Evolutionary conservation across 2,113 vertebrate species (phyloP), one percentile per base, ranked within the genome.

Genomic region (Prietella phreatophila): DNA sequence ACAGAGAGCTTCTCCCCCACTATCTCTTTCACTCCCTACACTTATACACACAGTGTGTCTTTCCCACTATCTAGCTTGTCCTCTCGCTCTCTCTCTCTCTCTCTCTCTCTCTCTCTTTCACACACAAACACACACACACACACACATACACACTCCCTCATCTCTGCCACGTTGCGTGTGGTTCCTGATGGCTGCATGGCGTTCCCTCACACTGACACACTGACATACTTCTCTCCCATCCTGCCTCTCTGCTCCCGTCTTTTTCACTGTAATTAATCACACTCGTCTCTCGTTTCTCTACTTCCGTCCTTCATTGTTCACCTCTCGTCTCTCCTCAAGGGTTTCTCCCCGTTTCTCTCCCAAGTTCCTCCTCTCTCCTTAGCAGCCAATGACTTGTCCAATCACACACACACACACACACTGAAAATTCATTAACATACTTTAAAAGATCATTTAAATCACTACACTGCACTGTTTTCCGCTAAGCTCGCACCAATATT

Each of bases 81-180:
- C 4, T 85, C 63, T 89, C 76, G 39, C 56, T 36, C 71, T 27
- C 42, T 33, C n/a, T 85, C 63, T 89, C 76, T 53, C 56, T 36
- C 71, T 27, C 42, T 33, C n/a, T 85, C 30, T 50, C 50, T 56
- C 60, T 83, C 83, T 42, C 42, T 47, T 50, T n/a, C 78, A 84
- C 85, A 15, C 78, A 71, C 67, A 78, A 42, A 78, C 75, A 50
- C 75, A 50, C 42, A 78, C 75, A 50, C 75, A 78, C 42, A 78
- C 50, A 80, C 47, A 19, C 10, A 53, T 69, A 84, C 85, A 15
- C 79, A 78, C 91, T 85, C 89, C 30, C 85, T 89, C 84, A 81
- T 79, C 79, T 87, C 80, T 94, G 94, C 93, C 93, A 94, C 93
- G 92, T 93, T 90, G 93, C 92, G 88, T 91, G 87, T 90, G 90